phyloP scores from a whole-genome alignment of 1,140 invertebrate species.

The Caenorhabditis brenneri region DNA sequence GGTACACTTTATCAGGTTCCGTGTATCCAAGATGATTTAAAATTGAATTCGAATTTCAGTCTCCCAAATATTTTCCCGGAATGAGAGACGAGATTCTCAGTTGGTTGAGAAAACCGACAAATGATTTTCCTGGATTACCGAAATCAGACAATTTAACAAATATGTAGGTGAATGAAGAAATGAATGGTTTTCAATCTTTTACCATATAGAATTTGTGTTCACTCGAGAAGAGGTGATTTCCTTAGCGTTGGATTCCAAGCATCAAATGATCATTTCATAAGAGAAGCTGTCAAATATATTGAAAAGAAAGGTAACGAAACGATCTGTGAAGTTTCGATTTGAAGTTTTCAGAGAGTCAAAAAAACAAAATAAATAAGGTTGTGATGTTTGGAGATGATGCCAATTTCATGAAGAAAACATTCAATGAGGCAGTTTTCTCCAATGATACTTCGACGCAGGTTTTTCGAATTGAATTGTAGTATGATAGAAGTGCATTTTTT shows the following conservation, averaged over 20 bases:
- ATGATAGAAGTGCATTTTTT: too few species aligned
- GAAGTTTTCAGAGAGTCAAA: too few species aligned
- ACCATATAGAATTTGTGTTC: not conserved
- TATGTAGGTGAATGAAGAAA: not conserved
- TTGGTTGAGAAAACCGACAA: not conserved
- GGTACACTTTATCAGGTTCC: not conserved
- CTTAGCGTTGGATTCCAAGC: not conserved
- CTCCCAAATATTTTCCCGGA: not conserved
- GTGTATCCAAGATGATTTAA: too few species aligned
- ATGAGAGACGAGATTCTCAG: not conserved
- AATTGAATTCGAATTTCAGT: too few species aligned
- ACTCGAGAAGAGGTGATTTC: not conserved
- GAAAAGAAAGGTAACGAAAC: not conserved
- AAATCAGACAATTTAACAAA: not conserved
- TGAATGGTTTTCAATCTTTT: too few species aligned
- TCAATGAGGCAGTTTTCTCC: not conserved
- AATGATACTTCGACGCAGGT: not conserved
- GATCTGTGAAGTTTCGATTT: too few species aligned
- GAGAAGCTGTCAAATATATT: not conserved
- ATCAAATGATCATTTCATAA: not conserved
- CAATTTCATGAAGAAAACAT: not conserved
- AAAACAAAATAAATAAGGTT: not conserved
- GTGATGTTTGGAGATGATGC: not conserved
- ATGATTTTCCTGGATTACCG: not conserved
- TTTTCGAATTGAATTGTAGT: not conserved